Evolutionary conservation across 2,113 vertebrate species (phyloP), one percentile per base, ranked within the genome.

Genomic region (Labeo rohita): DNA sequence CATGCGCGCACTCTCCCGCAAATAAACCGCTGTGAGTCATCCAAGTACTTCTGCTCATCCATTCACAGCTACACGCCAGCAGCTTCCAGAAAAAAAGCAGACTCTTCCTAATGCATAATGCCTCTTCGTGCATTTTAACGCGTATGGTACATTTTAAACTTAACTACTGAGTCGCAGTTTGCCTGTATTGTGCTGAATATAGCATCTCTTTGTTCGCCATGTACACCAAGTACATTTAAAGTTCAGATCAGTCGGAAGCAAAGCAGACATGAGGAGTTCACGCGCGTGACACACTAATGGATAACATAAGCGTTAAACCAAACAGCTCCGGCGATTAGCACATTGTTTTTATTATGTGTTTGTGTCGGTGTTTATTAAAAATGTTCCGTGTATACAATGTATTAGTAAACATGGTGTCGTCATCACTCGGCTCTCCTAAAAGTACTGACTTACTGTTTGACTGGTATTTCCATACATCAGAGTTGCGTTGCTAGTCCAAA

Each of bases 21-120:
- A 95, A 95, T 93, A 93, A 94, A 93, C 90, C 93, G 77, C 92
- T 93, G 94, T 95, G 95, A 95, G 93, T 95, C 95, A 95, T 95
- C 89, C 75, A 86, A 34, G 47, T 18, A 68, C 47, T 70, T 81
- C 39, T 81, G 79, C 79, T 81, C 61, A 28, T 34, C 79, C 79
- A 66, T 66, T 81, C 80, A 82, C 23, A 80, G 39, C 45, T 23
- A 49, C 43, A 80, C 79, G 79, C 79, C 43, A 66, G 59, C 59
- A 66, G 61, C 8, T 50, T 50, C 23, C 45, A 68, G 80, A 70
- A 82, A 70, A 70, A 21, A 79, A 28, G 28, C 23, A 0, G 23
- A n/a, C 13, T 21, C 28, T 6, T 34, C 21, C 11, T 59, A 52
- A 47, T n/a, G 73, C 8, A 8, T 4, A 5, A 54, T n/a, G 56